Conservation (phyloP, 64 coral and sea anemone genomes). For the Montipora sp. region DNA sequence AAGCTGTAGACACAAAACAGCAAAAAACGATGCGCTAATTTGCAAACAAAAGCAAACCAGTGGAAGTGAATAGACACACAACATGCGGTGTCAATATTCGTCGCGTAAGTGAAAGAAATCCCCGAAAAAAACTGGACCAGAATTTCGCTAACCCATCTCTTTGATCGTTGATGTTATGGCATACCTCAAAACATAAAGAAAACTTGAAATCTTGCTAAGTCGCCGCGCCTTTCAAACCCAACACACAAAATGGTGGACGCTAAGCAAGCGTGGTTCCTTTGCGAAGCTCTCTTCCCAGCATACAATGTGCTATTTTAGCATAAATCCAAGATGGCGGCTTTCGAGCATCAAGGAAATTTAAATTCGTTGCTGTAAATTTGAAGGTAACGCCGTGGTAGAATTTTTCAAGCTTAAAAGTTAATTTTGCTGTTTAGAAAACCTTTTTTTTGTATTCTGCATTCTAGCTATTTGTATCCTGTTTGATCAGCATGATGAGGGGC, state of each 20-base stretch:
- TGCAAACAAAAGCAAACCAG: neutral
- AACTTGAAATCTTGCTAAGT: slow-evolving; percentile 74
- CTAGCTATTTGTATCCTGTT: too few species aligned
- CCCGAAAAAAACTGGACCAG: neutral
- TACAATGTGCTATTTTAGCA: neutral
- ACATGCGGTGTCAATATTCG: neutral
- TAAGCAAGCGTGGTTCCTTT: slow-evolving; percentile 92
- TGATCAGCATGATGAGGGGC: too few species aligned
- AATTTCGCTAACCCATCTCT: neutral
- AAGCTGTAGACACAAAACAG: neutral
- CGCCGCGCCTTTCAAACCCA: slow-evolving; percentile 72
- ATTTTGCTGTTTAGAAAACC: neutral
- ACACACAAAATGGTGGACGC: slow-evolving; percentile 82
- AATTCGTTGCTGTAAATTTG: neutral
- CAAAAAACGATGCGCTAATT: neutral
- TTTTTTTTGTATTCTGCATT: too few species aligned
- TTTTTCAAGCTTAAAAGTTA: too few species aligned
- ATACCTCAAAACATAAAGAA: neutral
- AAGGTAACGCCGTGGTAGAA: neutral
- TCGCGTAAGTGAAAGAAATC: neutral
- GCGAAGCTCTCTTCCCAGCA: slow-evolving; percentile 22
- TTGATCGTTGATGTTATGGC: neutral
- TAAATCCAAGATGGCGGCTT: slow-evolving; percentile 8
- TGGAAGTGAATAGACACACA: neutral
- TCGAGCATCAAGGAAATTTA: neutral